Evolutionary conservation across 2,888 invertebrate species (phyloP).

Genomic region (Drosophila setosimentum): DNA sequence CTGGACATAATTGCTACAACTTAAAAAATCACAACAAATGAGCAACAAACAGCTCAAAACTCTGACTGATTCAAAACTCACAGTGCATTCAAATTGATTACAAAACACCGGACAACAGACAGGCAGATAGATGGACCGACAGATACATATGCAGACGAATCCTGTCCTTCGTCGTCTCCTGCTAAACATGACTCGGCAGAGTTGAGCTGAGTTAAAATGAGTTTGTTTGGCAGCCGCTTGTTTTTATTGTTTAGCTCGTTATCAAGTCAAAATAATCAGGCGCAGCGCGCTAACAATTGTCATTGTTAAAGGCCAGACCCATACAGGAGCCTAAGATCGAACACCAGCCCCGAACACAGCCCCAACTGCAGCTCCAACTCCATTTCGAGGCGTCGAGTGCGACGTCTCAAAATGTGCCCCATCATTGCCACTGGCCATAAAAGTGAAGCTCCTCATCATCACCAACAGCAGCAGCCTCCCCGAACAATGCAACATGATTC

Average conservation of each 20-base stretch:
- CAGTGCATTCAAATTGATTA: slow-evolving; percentile 77
- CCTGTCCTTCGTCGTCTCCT: slow-evolving; percentile 58
- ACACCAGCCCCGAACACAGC: slow-evolving; percentile 13
- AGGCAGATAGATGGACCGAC: slow-evolving; percentile 29
- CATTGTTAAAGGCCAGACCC: slow-evolving; percentile 78
- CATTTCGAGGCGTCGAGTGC: slow-evolving; percentile 48
- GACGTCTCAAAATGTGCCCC: slow-evolving; percentile 66
- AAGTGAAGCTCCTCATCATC: slow-evolving; percentile 80
- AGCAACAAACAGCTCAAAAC: slow-evolving; percentile 49
- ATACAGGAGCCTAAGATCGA: slow-evolving; percentile 72
- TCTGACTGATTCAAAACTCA: slow-evolving; percentile 52
- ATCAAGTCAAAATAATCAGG: slow-evolving; percentile 85
- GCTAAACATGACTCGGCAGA: slow-evolving; percentile 78
- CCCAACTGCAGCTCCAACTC: slow-evolving; percentile 7
- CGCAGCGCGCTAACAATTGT: slow-evolving; percentile 80
- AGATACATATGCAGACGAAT: slow-evolving; percentile 47
- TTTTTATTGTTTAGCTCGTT: slow-evolving; percentile 84
- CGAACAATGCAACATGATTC: slow-evolving; percentile 84
- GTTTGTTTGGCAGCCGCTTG: slow-evolving; percentile 61
- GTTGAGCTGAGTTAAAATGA: slow-evolving; percentile 44
- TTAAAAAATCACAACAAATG: slow-evolving; percentile 79
- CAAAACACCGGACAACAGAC: slow-evolving; percentile 41
- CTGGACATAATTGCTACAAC: slow-evolving; percentile 76
- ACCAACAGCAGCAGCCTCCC: slow-evolving; percentile 54
- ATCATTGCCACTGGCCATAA: slow-evolving; percentile 77